These are phyloP conservation scores for Crotalus helleri DNA, from an alignment of 2,113 vertebrate genomes.

Conservation along the genomic window DNA sequence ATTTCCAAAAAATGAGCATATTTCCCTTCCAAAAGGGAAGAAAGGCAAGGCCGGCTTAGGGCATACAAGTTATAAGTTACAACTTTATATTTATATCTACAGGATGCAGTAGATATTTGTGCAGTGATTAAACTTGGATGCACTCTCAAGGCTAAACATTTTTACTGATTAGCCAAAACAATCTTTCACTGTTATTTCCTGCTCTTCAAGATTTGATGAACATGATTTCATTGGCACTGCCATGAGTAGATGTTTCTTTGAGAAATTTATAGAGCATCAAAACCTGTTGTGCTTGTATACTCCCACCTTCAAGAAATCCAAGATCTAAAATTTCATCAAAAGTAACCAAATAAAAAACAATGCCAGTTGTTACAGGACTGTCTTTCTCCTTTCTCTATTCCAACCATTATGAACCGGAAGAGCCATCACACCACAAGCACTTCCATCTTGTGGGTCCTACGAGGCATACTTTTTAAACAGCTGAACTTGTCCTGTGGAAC, in stretches of 20 bases:
- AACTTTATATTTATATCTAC: not conserved
- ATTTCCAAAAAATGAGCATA: not conserved
- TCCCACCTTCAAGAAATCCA: not conserved
- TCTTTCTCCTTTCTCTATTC: not conserved
- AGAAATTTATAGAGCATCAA: not conserved
- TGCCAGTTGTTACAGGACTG: not conserved
- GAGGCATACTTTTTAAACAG: not conserved
- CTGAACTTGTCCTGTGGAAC: not conserved
- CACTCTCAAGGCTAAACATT: not conserved
- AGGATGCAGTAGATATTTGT: not conserved
- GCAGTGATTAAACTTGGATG: not conserved
- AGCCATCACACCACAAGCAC: not conserved
- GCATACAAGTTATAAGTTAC: not conserved
- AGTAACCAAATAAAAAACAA: not conserved
- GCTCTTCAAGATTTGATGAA: not conserved
- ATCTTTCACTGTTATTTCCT: not conserved
- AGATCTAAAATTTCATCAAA: not conserved
- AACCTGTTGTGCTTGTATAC: not conserved
- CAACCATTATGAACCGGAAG: not conserved
- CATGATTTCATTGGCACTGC: not conserved
- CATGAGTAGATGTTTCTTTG: not conserved
- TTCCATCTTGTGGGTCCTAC: not conserved
- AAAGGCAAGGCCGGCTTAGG: not conserved
- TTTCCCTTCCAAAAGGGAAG: not conserved
- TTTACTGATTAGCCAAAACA: not conserved